Evolutionary conservation across 1,140 invertebrate genomes (phyloP).

Genomic region (Papilio polyxenes): DNA sequence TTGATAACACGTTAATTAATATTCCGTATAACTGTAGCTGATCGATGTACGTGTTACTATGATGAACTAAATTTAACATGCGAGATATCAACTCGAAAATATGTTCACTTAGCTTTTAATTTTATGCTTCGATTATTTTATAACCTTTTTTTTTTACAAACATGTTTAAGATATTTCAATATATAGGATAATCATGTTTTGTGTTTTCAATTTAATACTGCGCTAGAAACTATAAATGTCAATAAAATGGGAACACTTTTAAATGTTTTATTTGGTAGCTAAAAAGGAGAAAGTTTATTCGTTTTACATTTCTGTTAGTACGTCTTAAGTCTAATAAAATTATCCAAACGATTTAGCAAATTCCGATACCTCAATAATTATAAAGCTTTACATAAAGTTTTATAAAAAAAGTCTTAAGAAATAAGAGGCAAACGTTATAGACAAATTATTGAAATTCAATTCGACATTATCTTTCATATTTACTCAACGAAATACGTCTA

Average conservation of each 20-base stretch:
- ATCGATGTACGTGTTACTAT: conserved; percentile 17
- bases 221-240: background rate
- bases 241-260: background rate
- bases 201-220: background rate
- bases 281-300: background rate
- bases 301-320: too few species aligned
- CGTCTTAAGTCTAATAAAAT: too few species aligned
- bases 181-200: background rate
- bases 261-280: background rate
- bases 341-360: too few species aligned
- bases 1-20: conserved; percentile 37
- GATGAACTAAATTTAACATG: conserved; percentile 28
- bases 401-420: too few species aligned
- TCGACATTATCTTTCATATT: too few species aligned
- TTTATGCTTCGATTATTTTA: background rate
- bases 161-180: background rate
- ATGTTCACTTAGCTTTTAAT: background rate
- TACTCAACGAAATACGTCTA: too few species aligned
- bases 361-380: too few species aligned
- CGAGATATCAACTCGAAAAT: conserved; percentile 1
- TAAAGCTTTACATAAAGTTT: too few species aligned
- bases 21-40: conserved; percentile 34
- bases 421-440: too few species aligned
- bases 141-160: background rate
- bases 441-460: too few species aligned